Conservation (phyloP, 2,113 vertebrate species). For the Hiodon tergisus region DNA sequence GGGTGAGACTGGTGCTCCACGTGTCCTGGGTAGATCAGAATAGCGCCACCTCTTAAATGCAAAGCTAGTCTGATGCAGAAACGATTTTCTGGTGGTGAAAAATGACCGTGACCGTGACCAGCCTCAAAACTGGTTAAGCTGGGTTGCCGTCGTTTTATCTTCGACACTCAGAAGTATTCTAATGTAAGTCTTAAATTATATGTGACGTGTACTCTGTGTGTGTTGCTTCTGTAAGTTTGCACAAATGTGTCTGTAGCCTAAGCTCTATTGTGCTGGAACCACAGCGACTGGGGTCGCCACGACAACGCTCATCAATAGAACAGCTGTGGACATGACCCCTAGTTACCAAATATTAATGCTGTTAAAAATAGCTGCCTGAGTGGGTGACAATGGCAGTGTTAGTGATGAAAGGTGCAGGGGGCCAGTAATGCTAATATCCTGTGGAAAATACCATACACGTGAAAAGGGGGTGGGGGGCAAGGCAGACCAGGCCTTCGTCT, state of each 20-base stretch:
- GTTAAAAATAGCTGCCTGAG: slow-evolving; percentile 62
- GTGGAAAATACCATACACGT: slow-evolving; percentile 66
- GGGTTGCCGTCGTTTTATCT: too few relatives aligned
- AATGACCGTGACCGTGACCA: too few relatives aligned
- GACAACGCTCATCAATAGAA: slow-evolving; percentile 65
- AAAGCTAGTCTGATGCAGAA: too few relatives aligned
- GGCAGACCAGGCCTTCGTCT: neutral
- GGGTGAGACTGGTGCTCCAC: too few relatives aligned
- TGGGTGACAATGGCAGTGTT: slow-evolving; percentile 49
- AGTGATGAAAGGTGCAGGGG: neutral
- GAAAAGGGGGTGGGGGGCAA: slow-evolving; percentile 6
- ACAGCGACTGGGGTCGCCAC: slow-evolving; percentile 54
- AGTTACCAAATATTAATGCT: slow-evolving; percentile 65
- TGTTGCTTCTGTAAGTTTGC: neutral
- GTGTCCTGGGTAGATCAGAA: too few relatives aligned
- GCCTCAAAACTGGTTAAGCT: too few relatives aligned
- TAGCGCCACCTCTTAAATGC: too few relatives aligned
- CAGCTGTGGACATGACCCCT: slow-evolving; percentile 66
- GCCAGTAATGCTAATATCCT: slow-evolving; percentile 59
- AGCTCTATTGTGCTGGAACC: slow-evolving; percentile 49
- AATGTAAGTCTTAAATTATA: neutral
- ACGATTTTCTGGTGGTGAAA: too few relatives aligned
- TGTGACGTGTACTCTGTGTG: neutral
- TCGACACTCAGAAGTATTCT: neutral
- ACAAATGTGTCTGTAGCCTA: neutral